Evolutionary conservation across 2,797 vertebrate genomes (phyloP).

Genomic region (Sparidentex hasta): DNA sequence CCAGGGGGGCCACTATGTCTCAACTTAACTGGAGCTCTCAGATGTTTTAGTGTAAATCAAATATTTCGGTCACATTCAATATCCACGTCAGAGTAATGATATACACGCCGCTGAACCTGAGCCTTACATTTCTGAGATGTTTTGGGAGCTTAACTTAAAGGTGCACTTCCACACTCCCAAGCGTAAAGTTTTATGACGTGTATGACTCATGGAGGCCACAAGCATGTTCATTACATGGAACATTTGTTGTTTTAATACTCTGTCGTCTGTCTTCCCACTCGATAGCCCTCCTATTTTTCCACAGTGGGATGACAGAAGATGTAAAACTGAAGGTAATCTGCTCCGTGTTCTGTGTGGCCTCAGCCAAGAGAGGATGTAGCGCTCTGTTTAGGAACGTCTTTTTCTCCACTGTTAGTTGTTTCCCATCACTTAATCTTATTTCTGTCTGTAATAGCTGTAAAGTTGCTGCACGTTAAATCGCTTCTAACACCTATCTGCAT

Average conservation of each 20-base stretch:
- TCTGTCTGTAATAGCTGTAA: background rate
- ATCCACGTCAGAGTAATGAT: background rate
- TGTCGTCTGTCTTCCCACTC: slow-evolving; percentile 22
- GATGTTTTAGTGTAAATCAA: slow-evolving; percentile 7
- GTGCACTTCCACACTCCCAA: slow-evolving; percentile 21
- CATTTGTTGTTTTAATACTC: slow-evolving; percentile 36
- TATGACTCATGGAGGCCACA: slow-evolving; percentile 35
- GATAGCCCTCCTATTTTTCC: background rate
- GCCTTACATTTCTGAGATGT: slow-evolving; percentile 25
- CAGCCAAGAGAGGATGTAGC: slow-evolving; percentile 8
- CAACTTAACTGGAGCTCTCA: slow-evolving; percentile 11
- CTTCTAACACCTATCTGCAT: background rate
- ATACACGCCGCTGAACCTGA: slow-evolving; percentile 19
- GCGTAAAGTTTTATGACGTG: slow-evolving; percentile 39
- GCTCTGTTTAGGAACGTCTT: background rate
- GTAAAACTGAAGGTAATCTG: slow-evolving; percentile 21
- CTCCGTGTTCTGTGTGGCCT: slow-evolving; percentile 24
- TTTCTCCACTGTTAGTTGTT: slow-evolving; percentile 8
- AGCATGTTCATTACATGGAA: slow-evolving; percentile 34
- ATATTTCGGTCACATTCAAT: background rate
- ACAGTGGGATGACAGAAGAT: slow-evolving; percentile 13
- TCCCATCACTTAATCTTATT: background rate
- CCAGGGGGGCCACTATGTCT: slow-evolving; percentile 39
- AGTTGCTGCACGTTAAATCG: background rate
- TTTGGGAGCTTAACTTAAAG: slow-evolving; percentile 20